These are phyloP conservation scores for Calycopis cecrops DNA, from an alignment of 1,140 invertebrate genomes.

Conservation along the genomic window DNA sequence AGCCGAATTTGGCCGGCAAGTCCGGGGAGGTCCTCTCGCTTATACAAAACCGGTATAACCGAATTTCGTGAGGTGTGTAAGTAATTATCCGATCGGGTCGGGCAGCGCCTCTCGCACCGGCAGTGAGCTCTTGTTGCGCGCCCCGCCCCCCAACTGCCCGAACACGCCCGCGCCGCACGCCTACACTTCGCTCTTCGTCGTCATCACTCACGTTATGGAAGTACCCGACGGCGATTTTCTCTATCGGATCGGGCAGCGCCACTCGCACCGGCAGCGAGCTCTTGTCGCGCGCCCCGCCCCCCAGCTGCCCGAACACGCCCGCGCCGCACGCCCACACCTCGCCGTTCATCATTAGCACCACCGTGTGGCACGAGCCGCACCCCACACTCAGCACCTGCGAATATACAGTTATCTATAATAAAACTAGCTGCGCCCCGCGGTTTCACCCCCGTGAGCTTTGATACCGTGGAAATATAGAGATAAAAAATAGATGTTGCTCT, in stretches of 20 bases:
- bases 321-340: slow-evolving; percentile 57
- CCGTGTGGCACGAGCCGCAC: slow-evolving; percentile 56
- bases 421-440: too few relatives aligned
- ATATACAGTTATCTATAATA: background rate
- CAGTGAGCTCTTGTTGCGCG: slow-evolving; percentile 43
- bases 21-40: too few relatives aligned
- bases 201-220: slow-evolving; percentile 57
- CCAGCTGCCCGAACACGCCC: slow-evolving; percentile 57
- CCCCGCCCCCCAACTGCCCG: slow-evolving; percentile 48
- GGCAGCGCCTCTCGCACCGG: slow-evolving; percentile 38
- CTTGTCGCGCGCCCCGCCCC: slow-evolving; percentile 43
- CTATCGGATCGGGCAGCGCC: slow-evolving; percentile 31
- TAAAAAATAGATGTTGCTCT: too few relatives aligned
- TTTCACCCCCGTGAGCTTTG: too few relatives aligned
- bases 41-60: too few relatives aligned
- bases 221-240: slow-evolving; percentile 47
- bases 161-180: slow-evolving; percentile 53
- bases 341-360: slow-evolving; percentile 46
- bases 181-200: slow-evolving; percentile 54
- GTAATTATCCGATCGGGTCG: too few relatives aligned
- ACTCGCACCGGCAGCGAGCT: slow-evolving; percentile 41
- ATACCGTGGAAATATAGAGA: too few relatives aligned
- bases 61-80: too few relatives aligned
- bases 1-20: too few relatives aligned
- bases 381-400: slow-evolving; percentile 49